phyloP scores from a whole-genome alignment of 2,113 vertebrate genomes.

The Mustelus asterias region DNA sequence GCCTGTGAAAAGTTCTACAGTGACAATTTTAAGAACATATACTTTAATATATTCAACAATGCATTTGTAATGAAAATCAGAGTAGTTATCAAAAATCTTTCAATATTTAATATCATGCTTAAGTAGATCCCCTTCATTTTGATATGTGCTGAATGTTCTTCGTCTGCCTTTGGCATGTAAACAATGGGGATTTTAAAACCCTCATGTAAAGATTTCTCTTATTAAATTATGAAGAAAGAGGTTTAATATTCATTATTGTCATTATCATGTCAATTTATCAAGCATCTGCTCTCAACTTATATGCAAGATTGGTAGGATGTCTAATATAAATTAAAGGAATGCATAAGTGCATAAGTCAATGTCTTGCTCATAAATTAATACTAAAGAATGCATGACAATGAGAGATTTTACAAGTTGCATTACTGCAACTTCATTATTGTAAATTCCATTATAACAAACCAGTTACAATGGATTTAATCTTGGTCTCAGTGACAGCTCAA shows the following conservation, averaged over 20 bases:
- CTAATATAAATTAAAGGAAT: neutral
- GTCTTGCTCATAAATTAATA: neutral
- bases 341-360: no score
- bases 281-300: neutral
- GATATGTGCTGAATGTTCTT: neutral
- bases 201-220: neutral
- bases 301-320: neutral
- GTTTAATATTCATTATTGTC: neutral
- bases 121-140: neutral
- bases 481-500: neutral
- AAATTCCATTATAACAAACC: neutral
- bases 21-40: neutral
- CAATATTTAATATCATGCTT: neutral
- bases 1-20: neutral
- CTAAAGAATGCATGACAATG: neutral
- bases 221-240: neutral
- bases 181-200: constrained; percentile 1
- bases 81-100: neutral
- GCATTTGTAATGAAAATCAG: neutral
- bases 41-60: constrained; percentile 23
- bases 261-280: neutral
- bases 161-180: neutral
- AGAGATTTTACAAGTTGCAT: neutral
- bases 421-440: constrained; percentile 11
- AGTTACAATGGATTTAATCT: constrained; percentile 12